Evolutionary conservation across 2,888 invertebrate genomes (phyloP).

Genomic region (Cerastoderma edule): DNA sequence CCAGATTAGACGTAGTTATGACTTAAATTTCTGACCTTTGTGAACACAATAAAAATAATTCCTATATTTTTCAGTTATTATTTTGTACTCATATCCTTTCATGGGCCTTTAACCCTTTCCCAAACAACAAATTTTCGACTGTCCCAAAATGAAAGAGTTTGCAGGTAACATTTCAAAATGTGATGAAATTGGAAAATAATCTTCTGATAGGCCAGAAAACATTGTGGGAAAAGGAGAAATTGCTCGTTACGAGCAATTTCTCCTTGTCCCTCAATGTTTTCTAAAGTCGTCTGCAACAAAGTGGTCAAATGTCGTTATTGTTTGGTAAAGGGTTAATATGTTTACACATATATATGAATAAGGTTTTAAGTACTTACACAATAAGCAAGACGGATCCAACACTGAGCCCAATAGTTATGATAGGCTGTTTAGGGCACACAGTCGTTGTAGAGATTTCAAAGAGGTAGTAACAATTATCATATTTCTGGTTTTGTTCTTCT

Average conservation of each 20-base stretch:
- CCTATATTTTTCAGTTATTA: too few species aligned
- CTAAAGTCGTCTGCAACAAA: not conserved
- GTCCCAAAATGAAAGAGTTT: too few species aligned
- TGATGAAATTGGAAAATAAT: too few species aligned
- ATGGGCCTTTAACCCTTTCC: too few species aligned
- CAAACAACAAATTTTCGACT: too few species aligned
- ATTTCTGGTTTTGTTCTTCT: conserved; percentile 77
- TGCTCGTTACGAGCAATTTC: not conserved
- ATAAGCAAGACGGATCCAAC: conserved; percentile 82
- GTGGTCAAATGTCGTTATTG: not conserved
- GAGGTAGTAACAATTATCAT: conserved; percentile 79
- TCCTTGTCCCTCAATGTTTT: conserved; percentile 1
- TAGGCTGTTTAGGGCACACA: conserved; percentile 50
- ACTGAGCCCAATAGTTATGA: conserved; percentile 72
- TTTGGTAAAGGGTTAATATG: too few species aligned
- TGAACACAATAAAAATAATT: too few species aligned
- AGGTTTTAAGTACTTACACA: conserved; percentile 73
- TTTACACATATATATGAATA: too few species aligned
- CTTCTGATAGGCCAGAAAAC: not conserved
- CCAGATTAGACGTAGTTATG: too few species aligned
- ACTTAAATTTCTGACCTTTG: too few species aligned
- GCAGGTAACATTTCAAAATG: too few species aligned
- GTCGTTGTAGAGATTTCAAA: conserved; percentile 78
- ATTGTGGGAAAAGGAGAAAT: conserved; percentile 6
- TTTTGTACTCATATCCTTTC: too few species aligned